Base-by-base conservation (phyloP, 2,113 vertebrate genomes). In the Platichthys flesus region DNA sequence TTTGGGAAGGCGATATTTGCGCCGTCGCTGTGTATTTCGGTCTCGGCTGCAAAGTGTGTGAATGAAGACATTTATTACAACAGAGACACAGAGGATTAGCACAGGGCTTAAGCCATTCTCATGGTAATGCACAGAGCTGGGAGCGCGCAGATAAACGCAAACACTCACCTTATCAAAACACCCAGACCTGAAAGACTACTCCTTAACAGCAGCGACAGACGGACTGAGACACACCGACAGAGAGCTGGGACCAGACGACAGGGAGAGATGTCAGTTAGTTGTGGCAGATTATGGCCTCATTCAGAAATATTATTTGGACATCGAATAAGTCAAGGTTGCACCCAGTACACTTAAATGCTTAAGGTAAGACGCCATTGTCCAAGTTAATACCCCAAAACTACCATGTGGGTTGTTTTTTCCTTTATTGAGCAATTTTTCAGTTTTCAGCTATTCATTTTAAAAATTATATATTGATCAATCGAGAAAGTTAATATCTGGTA, bases 41-140 rank as follows among this genome's bases (percentile, higher is more conserved):
- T 85, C 56, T 83, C 72, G 13, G 60, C 76, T 14, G 81, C 82
- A 14, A 75, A 45, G 70, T 64, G 82, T 76, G 59, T 82, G 87
- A 89, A 92, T 92, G 90, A 90, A 92, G 91, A 91, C 89, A 85
- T 92, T 92, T 91, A 90, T 92, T 91, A 91, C 87, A 91, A 89
- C 87, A 61, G 84, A 89, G 87, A 87, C 88, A 84, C 79, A 54
- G 78, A 59, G 87, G 91, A 92, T 92, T 92, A 92, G 87, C 86
- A 83, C 24, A 81, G 79, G 86, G 90, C 86, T 91, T 90, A 88
- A 87, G 78, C 87, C 87, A 92, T 92, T 92, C 89, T 90, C 87
- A 92, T 92, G 91, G 87, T 91, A 92, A 92, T 92, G 88, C 47
- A 18, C 31, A 12, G 75, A 83, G 87, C 91, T 89, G 87, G 87